Evolutionary conservation across 2,888 invertebrate species (phyloP).

Genomic region (Eupithecia pulchellata): DNA sequence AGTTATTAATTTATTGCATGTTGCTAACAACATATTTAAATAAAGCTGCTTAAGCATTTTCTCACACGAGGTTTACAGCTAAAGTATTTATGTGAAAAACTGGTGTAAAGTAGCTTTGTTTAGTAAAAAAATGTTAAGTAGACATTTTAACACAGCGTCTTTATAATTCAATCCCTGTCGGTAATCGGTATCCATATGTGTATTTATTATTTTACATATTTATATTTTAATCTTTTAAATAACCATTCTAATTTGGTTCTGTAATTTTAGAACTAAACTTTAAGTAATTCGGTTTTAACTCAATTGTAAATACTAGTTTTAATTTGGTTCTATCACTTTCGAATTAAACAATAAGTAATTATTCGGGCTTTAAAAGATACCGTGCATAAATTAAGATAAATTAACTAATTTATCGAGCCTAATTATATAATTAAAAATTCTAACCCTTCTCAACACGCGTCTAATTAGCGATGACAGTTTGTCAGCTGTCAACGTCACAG

Average conservation of each 20-base stretch:
- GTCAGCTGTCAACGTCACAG: slow-evolving; percentile 51
- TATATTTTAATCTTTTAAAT: no score
- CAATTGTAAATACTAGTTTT: no score
- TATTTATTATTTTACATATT: no score
- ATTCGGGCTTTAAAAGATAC: background rate
- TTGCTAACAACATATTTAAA: background rate
- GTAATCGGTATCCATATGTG: no score
- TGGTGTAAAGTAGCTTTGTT: no score
- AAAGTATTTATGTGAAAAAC: background rate
- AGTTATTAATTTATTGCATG: background rate
- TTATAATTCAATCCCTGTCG: background rate
- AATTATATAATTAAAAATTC: slow-evolving; percentile 12
- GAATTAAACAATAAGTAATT: background rate
- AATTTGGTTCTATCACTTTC: background rate
- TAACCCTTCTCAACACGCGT: slow-evolving; percentile 34
- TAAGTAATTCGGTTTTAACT: no score
- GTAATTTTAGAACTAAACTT: no score
- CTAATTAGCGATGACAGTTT: slow-evolving; percentile 48
- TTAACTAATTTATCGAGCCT: background rate
- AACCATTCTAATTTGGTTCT: no score
- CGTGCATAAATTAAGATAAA: background rate
- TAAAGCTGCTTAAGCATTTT: background rate
- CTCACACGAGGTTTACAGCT: background rate
- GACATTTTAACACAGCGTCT: background rate
- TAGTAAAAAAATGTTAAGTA: no score